Base-by-base conservation (phyloP, 2,888 invertebrate species). In the Troides oblongomaculatus region DNA sequence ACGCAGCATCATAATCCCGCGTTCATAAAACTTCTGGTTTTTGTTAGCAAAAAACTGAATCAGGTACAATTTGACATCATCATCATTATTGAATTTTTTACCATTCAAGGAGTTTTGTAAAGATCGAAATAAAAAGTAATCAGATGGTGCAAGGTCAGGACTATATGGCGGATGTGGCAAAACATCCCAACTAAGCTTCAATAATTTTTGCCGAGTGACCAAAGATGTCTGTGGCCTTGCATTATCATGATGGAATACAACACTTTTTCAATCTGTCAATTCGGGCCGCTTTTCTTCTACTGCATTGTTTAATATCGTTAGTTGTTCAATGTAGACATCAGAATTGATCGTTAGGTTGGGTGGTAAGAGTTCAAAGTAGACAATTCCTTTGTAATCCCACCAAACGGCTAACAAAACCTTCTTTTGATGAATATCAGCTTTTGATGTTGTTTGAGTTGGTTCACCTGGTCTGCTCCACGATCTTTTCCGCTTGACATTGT, bases 141-240 rank as follows among this genome's bases (percentile, higher is more conserved):
- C 53, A 67, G 5, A 4, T 4, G 2, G 25, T 25, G 4, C 25
- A 25, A 30, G 30, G 30, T 30, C 3, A 30, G 3, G 30, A 5
- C 30, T 30, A 30, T 30, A 30, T 30, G 30, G 30, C 5, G 30
- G 30, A 30, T 30, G 30, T 30, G 30, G 5, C 3, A 30, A 30
- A 3, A 30, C 30, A 30, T 30, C 30, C 4, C 30, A 30, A 30
- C 30, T 5, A 3, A 30, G 30, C 3, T 30, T 5, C 66, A 68
- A 68, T 64, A 71, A 69, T 71, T 71, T 72, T 72, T 71, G 68
- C 65, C 66, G 66, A 69, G 70, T 73, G 67, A 62, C 68, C 64
- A 71, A 69, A 72, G 59, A 69, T 71, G 68, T 70, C 68, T 72
- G 71, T 43, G 62, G 64, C 68, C 67, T 72, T 56, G 69, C 71